Evolutionary conservation across 2,888 invertebrate genomes (phyloP).

Genomic region (Amblyteles armatorius): DNA sequence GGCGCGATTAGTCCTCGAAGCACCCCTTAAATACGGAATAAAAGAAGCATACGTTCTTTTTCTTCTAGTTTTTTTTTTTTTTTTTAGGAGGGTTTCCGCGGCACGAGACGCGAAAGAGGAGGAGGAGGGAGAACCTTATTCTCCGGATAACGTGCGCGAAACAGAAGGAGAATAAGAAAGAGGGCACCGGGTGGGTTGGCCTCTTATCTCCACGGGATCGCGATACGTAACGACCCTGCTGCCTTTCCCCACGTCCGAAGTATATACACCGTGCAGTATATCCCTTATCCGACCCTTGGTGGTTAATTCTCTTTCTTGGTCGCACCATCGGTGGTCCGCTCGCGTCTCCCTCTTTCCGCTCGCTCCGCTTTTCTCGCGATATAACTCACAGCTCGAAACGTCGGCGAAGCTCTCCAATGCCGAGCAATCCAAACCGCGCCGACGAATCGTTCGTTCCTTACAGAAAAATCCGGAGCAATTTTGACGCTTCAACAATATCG

Average conservation of each 20-base stretch:
- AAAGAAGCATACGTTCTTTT: slow-evolving; percentile 52
- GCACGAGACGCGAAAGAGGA: slow-evolving; percentile 25
- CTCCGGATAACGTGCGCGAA: slow-evolving; percentile 24
- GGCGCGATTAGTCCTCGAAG: slow-evolving; percentile 44
- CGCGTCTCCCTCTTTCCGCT: neutral
- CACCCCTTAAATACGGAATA: slow-evolving; percentile 58
- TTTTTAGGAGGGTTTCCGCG: slow-evolving; percentile 6
- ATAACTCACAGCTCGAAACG: slow-evolving; percentile 43
- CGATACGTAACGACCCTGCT: slow-evolving; percentile 50
- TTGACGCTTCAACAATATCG: slow-evolving; percentile 44
- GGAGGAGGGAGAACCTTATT: slow-evolving; percentile 33
- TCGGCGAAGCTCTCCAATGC: slow-evolving; percentile 35
- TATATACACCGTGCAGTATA: slow-evolving; percentile 30
- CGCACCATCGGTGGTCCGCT: slow-evolving; percentile 13
- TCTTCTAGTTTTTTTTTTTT: neutral
- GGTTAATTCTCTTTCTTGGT: slow-evolving; percentile 52
- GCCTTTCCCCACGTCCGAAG: slow-evolving; percentile 38
- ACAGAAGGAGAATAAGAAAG: slow-evolving; percentile 47
- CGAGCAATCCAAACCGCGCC: slow-evolving; percentile 22
- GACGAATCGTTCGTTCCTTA: slow-evolving; percentile 34
- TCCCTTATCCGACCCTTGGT: slow-evolving; percentile 49
- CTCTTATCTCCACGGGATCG: slow-evolving; percentile 61
- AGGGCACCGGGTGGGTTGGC: slow-evolving; percentile 54
- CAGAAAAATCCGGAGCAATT: slow-evolving; percentile 50
- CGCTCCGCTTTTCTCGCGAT: slow-evolving; percentile 33